Evolutionary conservation across 2,113 vertebrate genomes (phyloP).

Genomic region (Myiagra hebetior): DNA sequence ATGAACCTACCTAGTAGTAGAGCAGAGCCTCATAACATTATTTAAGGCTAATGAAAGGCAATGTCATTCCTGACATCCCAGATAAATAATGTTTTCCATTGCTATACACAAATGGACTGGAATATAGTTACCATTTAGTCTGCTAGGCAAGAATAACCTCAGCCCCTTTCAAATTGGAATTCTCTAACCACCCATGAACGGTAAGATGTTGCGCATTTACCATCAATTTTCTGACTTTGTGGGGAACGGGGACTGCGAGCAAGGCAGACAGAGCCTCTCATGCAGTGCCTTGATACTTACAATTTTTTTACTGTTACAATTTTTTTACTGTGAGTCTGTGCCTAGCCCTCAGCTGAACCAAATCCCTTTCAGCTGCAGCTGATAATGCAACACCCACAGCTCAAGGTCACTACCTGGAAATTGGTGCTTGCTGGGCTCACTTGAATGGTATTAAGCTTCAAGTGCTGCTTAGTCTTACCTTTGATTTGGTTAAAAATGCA

Average conservation of each 20-base stretch:
- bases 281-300: not conserved
- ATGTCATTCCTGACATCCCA: not conserved
- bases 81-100: constrained; percentile 29
- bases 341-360: not conserved
- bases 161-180: constrained; percentile 48
- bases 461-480: not conserved
- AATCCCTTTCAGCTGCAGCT: not conserved
- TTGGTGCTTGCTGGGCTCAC: not conserved
- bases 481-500: not conserved
- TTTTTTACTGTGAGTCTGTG: constrained; percentile 9
- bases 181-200: constrained; percentile 39
- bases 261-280: not conserved
- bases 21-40: not conserved
- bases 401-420: not conserved
- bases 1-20: not conserved
- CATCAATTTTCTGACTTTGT: constrained; percentile 64
- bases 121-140: not conserved
- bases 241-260: constrained; percentile 9
- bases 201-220: not conserved
- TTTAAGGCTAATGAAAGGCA: constrained; percentile 32
- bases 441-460: not conserved
- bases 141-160: constrained; percentile 3
- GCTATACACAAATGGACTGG: not conserved
- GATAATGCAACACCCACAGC: not conserved
- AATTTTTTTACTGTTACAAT: constrained; percentile 45